Base-by-base conservation (phyloP, 1,140 invertebrate species). In the Hycleus cichorii region DNA sequence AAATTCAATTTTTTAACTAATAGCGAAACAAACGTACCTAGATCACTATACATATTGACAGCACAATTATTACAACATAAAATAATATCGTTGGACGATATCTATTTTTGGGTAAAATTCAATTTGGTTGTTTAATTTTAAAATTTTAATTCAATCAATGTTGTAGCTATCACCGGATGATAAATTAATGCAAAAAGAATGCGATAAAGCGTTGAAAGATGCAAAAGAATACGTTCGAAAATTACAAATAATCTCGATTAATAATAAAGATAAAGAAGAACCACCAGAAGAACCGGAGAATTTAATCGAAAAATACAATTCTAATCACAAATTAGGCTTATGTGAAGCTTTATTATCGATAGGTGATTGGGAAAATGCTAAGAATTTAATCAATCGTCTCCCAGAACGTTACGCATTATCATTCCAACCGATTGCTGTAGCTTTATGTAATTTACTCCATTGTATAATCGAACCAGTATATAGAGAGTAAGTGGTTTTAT, bases 321-420 rank as follows among this genome's bases (percentile, higher is more conserved):
- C 75, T 55, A 98, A 99, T 78, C 95, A 98, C 75, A 98, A 98
- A 74, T 84, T 98, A 65, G 89, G 91, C 40, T 76, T 99, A 4
- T 89, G 90, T 70, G 90, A 95, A 73, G 93, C 93, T 1, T 73
- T 98, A 3, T 72, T 98, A 3, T 82, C 85, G 64, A 83, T 97
- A 60, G 95, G 91, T 12, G 91, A 92, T 64, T 98, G 95, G 95
- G 81, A 86, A 8, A 88, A 89, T 68, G 93, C 91, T 6, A 78
- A 85, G 52, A 78, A 80, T 48, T 77, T 98, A 39, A 86, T 93
- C 18, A 84, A 85, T 55, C 80, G 85, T 51, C 79, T 97, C 54
- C 95, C 95, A 2, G 87, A 91, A 45, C 85, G 85, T 72, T 90
- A 84, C 72, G 81, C 89, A 8, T 81, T 89, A 1, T 86, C 90